Base-by-base conservation (phyloP, 2,113 vertebrate species). In the Daubentonia madagascariensis region DNA sequence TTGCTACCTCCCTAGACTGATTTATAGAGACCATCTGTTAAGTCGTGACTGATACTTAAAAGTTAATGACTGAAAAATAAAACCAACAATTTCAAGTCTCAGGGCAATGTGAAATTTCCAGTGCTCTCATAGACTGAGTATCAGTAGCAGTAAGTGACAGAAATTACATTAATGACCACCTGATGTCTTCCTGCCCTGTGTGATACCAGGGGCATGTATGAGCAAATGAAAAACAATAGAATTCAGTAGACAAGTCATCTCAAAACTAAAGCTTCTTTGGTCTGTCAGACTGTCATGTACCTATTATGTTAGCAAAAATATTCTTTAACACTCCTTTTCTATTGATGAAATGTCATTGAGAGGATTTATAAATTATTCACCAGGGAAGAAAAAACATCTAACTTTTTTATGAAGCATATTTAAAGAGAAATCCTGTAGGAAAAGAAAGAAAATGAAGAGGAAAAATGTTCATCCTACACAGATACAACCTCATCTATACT, bases 301-400 rank as follows among this genome's bases (percentile, higher is more conserved):
- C 35, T 76, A 81, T 93, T 85, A 32, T 22, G 72, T 83, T 80
- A 43, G 63, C 78, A 94, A 87, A 81, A 63, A 45, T 37, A 83
- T 98, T 96, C 7, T 93, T 76, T 68, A 91, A 92, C 93, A 57
- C 16, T 37, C 30, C 28, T 37, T 96, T 97, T 86, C 50, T 94
- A 68, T 50, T 91, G 63, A 81, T 80, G 68, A 97, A 78, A 79
- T 93, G 35, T 40, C 52, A 45, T 5, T 32, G 12, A 45, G 0
- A 90, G 59, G 0, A 85, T 94, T 97, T 92, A 70, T 22, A 95
- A 81, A 91, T 92, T n/a, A n/a, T 96, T 98, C 20, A 85, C 45
- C 8, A 91, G 43, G 40, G 22, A 95, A 32, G 87, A 98, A 96
- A 90, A 9, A 40, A 72, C 6, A 80, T 25, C 18, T 96, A 80